These are phyloP conservation scores for Stenodema calcarata DNA, from an alignment of 2,888 invertebrate genomes.

Conservation along the genomic window DNA sequence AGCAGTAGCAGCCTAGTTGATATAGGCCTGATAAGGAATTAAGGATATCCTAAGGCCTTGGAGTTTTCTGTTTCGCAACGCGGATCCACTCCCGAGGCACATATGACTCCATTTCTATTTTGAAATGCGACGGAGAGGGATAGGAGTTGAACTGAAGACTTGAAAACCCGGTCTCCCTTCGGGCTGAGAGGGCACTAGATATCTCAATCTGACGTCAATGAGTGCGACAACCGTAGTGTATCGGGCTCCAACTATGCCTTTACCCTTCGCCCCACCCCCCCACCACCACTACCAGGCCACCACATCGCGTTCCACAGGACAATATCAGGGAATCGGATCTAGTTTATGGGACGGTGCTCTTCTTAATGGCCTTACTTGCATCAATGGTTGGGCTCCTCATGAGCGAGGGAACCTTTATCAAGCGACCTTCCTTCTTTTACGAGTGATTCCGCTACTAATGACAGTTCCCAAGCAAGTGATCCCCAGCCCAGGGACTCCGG, in stretches of 20 bases:
- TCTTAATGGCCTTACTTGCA: conserved; percentile 23
- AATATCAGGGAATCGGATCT: conserved; percentile 37
- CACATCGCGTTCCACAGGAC: neutral
- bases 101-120: neutral
- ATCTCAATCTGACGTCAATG: conserved; percentile 45
- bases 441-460: neutral
- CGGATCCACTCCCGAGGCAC: neutral
- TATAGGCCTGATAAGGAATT: neutral
- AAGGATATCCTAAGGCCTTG: neutral
- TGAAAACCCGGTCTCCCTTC: neutral
- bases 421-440: neutral
- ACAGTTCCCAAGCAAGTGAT: neutral
- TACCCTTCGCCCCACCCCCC: neutral
- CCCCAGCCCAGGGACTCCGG: neutral
- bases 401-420: neutral
- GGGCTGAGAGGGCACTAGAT: conserved; percentile 9
- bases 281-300: no score
- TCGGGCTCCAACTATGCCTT: neutral
- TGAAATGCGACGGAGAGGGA: neutral
- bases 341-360: conserved; percentile 42
- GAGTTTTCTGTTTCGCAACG: conserved; percentile 4
- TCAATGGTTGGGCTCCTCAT: conserved; percentile 13
- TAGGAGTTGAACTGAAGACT: neutral
- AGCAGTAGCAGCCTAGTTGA: no score
- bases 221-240: neutral